phyloP scores from a whole-genome alignment of 1,140 invertebrate genomes.

The Archivesica marissinica region DNA sequence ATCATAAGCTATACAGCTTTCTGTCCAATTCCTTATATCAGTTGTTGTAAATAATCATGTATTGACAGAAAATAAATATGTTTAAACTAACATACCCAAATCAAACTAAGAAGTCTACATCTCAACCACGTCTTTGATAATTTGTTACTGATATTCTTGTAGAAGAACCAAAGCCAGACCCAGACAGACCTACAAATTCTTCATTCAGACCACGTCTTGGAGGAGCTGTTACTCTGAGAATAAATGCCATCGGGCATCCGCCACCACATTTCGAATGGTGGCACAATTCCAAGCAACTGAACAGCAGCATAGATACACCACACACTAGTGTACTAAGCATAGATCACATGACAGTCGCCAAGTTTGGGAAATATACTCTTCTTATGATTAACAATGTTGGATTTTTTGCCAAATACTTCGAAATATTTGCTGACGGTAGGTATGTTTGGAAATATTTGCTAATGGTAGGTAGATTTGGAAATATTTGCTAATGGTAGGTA shows the following conservation, averaged over 20 bases:
- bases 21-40: too few relatives aligned
- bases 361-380: slow-evolving; percentile 17
- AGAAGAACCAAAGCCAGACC: slow-evolving; percentile 18
- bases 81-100: slow-evolving; percentile 8
- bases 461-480: too few relatives aligned
- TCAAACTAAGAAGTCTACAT: background rate
- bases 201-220: slow-evolving; percentile 14
- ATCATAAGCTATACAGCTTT: too few relatives aligned
- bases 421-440: slow-evolving; percentile 9
- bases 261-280: background rate
- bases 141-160: background rate
- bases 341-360: background rate
- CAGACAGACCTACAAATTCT: background rate
- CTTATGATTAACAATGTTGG: background rate
- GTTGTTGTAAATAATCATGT: too few relatives aligned
- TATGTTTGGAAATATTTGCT: too few relatives aligned
- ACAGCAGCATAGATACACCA: background rate
- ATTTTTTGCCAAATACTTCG: background rate
- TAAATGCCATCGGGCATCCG: background rate
- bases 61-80: too few relatives aligned
- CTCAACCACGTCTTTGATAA: background rate
- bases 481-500: too few relatives aligned
- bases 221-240: background rate
- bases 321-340: background rate
- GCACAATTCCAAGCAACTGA: background rate